Percentiles rank a stretch among this genome's conserved stretches.
Evolutionary conservation across 1,140 invertebrate genomes (phyloP).

Genomic region (Polyergus mexicanus): DNA sequence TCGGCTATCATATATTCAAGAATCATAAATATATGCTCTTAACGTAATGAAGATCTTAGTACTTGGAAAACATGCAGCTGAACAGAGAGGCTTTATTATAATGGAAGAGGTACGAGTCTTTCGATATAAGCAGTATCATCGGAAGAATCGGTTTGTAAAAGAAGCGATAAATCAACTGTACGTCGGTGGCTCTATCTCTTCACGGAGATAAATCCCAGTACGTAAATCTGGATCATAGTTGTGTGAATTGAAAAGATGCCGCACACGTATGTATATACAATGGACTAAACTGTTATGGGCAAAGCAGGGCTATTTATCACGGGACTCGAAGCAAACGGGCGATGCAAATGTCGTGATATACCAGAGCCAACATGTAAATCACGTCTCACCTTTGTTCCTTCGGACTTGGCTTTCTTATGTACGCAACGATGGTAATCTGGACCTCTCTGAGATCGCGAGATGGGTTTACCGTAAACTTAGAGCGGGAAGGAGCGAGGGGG

Average conservation of each 20-base stretch:
- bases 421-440: conserved; percentile 60
- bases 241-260: conserved; percentile 58
- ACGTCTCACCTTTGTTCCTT: conserved; percentile 58
- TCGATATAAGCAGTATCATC: conserved; percentile 32
- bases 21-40: background rate
- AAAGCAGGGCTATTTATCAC: conserved; percentile 54
- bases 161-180: conserved; percentile 26
- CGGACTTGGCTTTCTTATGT: conserved; percentile 50
- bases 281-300: conserved; percentile 42
- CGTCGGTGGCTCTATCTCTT: conserved; percentile 41
- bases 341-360: conserved; percentile 62
- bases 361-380: conserved; percentile 60
- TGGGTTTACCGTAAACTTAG: conserved; percentile 54
- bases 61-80: background rate
- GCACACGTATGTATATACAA: background rate
- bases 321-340: conserved; percentile 57
- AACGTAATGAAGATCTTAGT: background rate
- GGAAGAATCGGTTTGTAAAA: conserved; percentile 37
- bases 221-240: conserved; percentile 56
- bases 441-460: conserved; percentile 44
- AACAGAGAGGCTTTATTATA: background rate
- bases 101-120: background rate
- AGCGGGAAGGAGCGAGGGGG: background rate
- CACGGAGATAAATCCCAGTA: conserved; percentile 37
- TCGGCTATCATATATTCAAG: background rate